phyloP scores from a whole-genome alignment of 2,113 vertebrate genomes.

The Pimephales promelas region DNA sequence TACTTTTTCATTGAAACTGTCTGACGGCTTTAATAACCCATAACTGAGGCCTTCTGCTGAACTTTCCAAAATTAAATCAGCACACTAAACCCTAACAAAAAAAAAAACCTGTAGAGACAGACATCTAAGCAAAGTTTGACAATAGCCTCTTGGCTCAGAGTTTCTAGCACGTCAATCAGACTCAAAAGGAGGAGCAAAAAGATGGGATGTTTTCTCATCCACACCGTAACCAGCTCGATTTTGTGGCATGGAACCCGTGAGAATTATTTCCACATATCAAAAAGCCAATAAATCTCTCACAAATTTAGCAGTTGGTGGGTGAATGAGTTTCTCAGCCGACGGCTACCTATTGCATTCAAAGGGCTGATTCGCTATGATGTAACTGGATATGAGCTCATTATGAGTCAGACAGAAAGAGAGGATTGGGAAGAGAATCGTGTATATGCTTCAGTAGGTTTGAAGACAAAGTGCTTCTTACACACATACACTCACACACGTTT shows the following conservation, averaged over 20 bases:
- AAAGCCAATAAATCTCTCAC: constrained; percentile 6
- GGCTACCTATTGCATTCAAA: constrained; percentile 21
- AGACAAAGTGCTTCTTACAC: constrained; percentile 12
- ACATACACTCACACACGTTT: constrained; percentile 34
- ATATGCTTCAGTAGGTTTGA: constrained; percentile 34
- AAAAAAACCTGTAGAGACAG: background rate
- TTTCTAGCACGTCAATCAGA: constrained; percentile 27
- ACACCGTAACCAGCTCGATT: background rate
- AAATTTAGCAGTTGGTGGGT: constrained; percentile 30
- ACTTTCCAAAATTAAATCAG: constrained; percentile 4
- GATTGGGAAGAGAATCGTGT: background rate
- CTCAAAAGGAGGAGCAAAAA: background rate
- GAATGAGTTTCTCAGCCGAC: constrained; percentile 9
- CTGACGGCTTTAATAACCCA: background rate
- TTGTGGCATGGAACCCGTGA: background rate
- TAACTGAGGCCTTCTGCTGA: constrained; percentile 15
- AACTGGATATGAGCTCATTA: constrained; percentile 46
- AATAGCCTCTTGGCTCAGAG: background rate
- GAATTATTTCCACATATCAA: constrained; percentile 35
- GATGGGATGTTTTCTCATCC: background rate
- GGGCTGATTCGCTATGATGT: constrained; percentile 39
- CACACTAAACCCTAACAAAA: background rate
- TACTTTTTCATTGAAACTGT: background rate
- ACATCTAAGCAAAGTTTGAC: constrained; percentile 6
- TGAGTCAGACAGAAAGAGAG: constrained; percentile 38